Evolutionary conservation across 2,888 invertebrate genomes (phyloP), one percentile per base, ranked within the genome.

Genomic region (Nematopogon swammerdamellus): DNA sequence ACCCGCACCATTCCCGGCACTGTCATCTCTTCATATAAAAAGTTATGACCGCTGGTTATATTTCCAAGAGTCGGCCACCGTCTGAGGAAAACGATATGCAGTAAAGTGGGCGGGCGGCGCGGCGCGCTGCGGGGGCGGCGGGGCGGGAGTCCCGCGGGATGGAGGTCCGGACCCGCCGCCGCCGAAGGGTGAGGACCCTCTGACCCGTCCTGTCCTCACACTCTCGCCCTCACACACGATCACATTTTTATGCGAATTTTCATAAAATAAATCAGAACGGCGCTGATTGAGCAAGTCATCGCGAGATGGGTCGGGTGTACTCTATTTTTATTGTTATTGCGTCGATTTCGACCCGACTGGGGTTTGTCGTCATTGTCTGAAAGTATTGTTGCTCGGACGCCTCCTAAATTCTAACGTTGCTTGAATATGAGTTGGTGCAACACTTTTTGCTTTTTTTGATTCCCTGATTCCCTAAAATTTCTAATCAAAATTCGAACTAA

Each of bases 1-100:
- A 51, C 58, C 61, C 59, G 62, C 63, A 66, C 64, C 72, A 70
- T 67, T 74, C 77, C 76, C 69, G 74, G 79, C 77, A 72, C 71
- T 76, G 77, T 77, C 79, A 77, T 76, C 77, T 71, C 64, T 73
- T 75, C 74, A 76, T 77, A 79, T 79, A 79, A 79, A 79, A 79
- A 77, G 77, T 79, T 79, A 79, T 79, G 77, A 73, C 72, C 77
- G 61, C 67, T 65, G 77, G 70, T 68, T 73, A 79, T 79, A 79
- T 79, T 79, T 75, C 67, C 64, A 65, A 69, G 69, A 63, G 67
- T 63, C 63, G 65, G 67, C 63, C 60, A 60, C 56, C 60, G 56
- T 47, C 61, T 62, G 65, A 73, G 74, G 71, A 79, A 36, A 77
- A 75, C 79, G 77, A 77, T 77, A 77, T 77, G 79, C 79, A 77